Conservation (phyloP, 2,888 invertebrate species). For the Trissolcus japonicus region DNA sequence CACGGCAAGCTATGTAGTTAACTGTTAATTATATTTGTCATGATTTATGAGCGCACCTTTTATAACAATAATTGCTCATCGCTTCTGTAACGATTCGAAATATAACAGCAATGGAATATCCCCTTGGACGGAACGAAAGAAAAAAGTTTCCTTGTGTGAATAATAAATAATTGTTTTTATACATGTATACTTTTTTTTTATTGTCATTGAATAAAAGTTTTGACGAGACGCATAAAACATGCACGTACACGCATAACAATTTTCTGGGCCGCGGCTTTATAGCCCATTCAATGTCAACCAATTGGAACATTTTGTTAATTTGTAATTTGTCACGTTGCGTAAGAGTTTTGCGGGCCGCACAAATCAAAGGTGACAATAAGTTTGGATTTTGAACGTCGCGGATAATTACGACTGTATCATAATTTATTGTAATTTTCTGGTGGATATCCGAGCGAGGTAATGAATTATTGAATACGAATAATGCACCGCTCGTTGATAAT, state of each 20-base stretch:
- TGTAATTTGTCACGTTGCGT: slow-evolving; percentile 9
- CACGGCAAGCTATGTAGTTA: slow-evolving; percentile 31
- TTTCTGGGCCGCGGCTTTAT: slow-evolving; percentile 25
- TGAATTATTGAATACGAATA: slow-evolving; percentile 43
- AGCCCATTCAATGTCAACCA: slow-evolving; percentile 41
- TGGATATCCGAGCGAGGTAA: slow-evolving; percentile 33
- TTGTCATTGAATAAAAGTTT: no score
- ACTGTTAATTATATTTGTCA: slow-evolving; percentile 53
- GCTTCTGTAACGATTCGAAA: slow-evolving; percentile 16
- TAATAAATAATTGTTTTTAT: no score
- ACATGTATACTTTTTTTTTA: no score
- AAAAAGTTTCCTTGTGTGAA: background rate
- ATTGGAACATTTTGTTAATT: slow-evolving; percentile 13
- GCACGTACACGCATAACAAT: no score
- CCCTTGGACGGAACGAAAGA: background rate
- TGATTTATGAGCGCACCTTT: slow-evolving; percentile 45
- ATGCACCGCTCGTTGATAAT: slow-evolving; percentile 12
- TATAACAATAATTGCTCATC: slow-evolving; percentile 18
- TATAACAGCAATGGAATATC: slow-evolving; percentile 5
- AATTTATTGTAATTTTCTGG: slow-evolving; percentile 46
- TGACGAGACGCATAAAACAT: no score
- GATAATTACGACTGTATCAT: slow-evolving; percentile 35
- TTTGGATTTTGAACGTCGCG: slow-evolving; percentile 9
- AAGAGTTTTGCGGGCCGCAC: background rate
- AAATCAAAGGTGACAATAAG: slow-evolving; percentile 16